Evolutionary conservation across 2,888 invertebrate genomes (phyloP).

Genomic region (Hermaeophaga mercurialis): DNA sequence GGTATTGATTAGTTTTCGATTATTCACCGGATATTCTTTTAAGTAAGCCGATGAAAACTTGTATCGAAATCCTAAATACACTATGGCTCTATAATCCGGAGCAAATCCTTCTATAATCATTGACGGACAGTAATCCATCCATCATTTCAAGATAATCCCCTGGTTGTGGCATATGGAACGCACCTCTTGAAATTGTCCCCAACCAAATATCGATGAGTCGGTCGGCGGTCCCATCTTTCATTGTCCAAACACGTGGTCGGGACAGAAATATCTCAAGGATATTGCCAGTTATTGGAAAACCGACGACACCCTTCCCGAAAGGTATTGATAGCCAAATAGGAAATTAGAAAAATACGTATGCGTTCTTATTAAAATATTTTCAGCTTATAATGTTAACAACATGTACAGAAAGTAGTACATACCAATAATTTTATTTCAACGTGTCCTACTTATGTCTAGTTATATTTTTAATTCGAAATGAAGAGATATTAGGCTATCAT

Average conservation of each 20-base stretch:
- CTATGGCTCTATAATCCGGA: conserved; percentile 1
- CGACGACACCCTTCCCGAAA: conserved; percentile 7
- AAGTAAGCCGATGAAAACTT: no score
- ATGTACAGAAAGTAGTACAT: no score
- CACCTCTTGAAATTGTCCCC: conserved; percentile 21
- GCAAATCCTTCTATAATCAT: conserved; percentile 4
- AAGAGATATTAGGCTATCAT: no score
- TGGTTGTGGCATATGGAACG: conserved; percentile 13
- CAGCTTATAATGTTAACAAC: no score
- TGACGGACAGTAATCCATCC: conserved; percentile 10
- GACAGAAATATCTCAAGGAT: conserved; percentile 24
- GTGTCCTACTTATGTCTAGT: no score
- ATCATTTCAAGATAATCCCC: conserved; percentile 20
- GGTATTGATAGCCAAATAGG: conserved; percentile 6
- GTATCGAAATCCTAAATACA: no score
- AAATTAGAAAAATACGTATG: neutral
- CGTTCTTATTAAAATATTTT: no score
- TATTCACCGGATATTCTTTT: no score
- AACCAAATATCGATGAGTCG: conserved; percentile 20
- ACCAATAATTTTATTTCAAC: no score
- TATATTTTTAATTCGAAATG: no score
- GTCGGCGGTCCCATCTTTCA: conserved; percentile 30
- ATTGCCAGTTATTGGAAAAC: conserved; percentile 12
- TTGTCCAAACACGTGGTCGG: conserved; percentile 33
- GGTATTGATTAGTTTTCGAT: no score